Base-by-base conservation (phyloP, 2,888 invertebrate genomes). In the Eupithecia insigniata region DNA sequence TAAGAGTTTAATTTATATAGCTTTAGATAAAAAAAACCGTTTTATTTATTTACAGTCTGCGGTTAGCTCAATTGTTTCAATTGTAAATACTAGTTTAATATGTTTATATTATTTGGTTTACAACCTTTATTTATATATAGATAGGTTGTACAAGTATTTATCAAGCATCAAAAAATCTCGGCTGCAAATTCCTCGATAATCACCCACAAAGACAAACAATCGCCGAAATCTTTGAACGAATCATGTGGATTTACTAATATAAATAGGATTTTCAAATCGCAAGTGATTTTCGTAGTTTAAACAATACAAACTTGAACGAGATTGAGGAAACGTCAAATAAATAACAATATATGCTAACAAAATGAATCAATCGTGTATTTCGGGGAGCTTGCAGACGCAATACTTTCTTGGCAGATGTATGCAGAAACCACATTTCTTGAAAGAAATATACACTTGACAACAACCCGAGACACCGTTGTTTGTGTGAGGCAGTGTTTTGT, bases 291-390 rank as follows among this genome's bases (percentile, higher is more conserved):
- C 46, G 10, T 26, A 69, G 62, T 69, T 73, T 60, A 66, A 74
- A 74, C 62, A 51, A 69, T 58, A 60, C 43, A 67, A 71, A 69
- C 71, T 43, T 32, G 66, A 69, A 61, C 46, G 43, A 58, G 68
- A 71, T 71, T 71, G 69, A 75, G 78, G 78, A 79, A 79, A 79
- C 75, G 78, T 78, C 76, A 76, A 72, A 79, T 70, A 75, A 73
- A 70, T 76, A 73, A 77, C 78, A 78, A 76, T 73, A 73, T 67
- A 67, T 61, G 68, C 43, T 69, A 51, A n/a, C n/a, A n/a, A n/a
- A 73, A 76, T 79, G 78, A 76, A 79, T 80, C 78, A 72, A 75
- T 71, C 67, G 60, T 64, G 68, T 80, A 80, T 80, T 79, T 79
- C 69, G 72, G 71, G 78, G 61, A 62, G 34, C 58, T 32, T 32